These are phyloP conservation scores for Uloborus diversus DNA, from an alignment of 1,140 invertebrate genomes.

Conservation along the genomic window DNA sequence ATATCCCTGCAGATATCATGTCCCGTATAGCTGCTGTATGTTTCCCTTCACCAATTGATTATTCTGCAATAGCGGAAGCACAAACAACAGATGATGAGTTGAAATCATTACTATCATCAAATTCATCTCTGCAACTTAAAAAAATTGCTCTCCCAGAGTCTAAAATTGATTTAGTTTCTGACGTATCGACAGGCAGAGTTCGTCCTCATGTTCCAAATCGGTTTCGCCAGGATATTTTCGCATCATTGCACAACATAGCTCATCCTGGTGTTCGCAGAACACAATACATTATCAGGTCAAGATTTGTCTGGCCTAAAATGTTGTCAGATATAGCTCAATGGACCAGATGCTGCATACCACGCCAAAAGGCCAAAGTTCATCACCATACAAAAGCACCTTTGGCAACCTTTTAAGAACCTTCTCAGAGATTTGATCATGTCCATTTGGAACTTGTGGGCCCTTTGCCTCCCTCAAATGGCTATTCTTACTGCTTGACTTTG, in stretches of 20 bases:
- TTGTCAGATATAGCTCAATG: background rate
- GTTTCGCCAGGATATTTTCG: too few relatives aligned
- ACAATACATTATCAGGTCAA: too few relatives aligned
- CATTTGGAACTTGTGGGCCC: too few relatives aligned
- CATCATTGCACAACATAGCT: constrained; percentile 20
- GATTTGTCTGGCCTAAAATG: constrained; percentile 38
- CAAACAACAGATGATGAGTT: constrained; percentile 27
- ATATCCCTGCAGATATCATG: too few relatives aligned
- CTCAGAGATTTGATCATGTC: constrained; percentile 62
- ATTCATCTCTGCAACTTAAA: too few relatives aligned
- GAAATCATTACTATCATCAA: background rate
- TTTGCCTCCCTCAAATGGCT: too few relatives aligned
- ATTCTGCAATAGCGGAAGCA: too few relatives aligned
- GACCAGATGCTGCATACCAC: constrained; percentile 13
- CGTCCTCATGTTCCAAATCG: constrained; percentile 39
- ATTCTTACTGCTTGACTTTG: too few relatives aligned
- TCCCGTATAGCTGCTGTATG: too few relatives aligned
- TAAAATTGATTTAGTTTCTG: background rate
- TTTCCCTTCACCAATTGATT: too few relatives aligned
- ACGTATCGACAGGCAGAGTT: background rate
- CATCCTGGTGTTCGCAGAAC: too few relatives aligned
- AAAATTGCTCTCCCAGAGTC: background rate
- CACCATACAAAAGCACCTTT: constrained; percentile 43
- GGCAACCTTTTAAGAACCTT: background rate
- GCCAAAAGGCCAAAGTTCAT: constrained; percentile 56